A percentile compares a stretch with the other conserved stretches of the same genome.
Conservation (phyloP, 1,140 invertebrate genomes). For the Penaeus indicus region DNA sequence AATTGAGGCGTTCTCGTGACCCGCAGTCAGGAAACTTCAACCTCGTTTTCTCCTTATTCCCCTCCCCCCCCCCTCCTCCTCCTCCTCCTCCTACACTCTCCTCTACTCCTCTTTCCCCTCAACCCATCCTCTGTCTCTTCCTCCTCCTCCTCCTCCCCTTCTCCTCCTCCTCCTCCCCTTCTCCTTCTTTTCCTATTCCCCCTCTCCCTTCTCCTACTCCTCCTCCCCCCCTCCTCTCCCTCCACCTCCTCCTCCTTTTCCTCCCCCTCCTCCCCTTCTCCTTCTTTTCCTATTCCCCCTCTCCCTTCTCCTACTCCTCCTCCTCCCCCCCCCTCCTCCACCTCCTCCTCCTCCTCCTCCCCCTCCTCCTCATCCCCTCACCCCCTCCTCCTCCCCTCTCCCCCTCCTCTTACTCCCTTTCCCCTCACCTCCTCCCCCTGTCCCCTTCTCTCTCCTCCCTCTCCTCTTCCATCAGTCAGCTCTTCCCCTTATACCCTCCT, state of each 20-base stretch:
- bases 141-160: background rate
- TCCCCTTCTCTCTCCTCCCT: background rate
- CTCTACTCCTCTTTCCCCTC: slow-evolving; percentile 19
- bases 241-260: background rate
- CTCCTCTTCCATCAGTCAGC: background rate
- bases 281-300: background rate
- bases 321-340: background rate
- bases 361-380: background rate
- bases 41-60: background rate
- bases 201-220: background rate
- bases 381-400: background rate
- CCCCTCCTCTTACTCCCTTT: background rate
- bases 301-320: background rate
- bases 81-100: background rate
- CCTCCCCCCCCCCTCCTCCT: background rate
- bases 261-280: background rate
- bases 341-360: background rate
- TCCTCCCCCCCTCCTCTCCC: background rate
- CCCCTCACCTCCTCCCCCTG: background rate
- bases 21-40: background rate
- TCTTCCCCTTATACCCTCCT: no score
- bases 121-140: slow-evolving; percentile 15
- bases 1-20: background rate
- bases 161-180: background rate
- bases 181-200: background rate